These are phyloP conservation scores for Drosophila formosana DNA, from an alignment of 2,888 invertebrate genomes.

Conservation along the genomic window DNA sequence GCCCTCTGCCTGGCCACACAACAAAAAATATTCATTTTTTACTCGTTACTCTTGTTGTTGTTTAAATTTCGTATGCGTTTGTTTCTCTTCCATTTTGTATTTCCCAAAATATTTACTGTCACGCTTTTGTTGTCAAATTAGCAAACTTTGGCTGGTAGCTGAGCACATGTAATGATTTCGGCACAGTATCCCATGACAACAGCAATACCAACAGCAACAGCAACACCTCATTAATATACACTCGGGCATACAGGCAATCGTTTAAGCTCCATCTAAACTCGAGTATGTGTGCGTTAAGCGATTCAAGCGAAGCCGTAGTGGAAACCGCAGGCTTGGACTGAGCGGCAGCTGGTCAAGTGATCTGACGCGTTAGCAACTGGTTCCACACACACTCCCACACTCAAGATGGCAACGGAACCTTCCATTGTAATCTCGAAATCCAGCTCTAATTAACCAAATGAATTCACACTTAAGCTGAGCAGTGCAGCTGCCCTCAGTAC, in stretches of 20 bases:
- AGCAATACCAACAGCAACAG: constrained; percentile 13
- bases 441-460: constrained; percentile 75
- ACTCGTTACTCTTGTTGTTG: constrained; percentile 13
- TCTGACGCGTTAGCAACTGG: constrained; percentile 33
- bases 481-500: constrained; percentile 29
- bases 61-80: not conserved
- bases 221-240: constrained; percentile 41
- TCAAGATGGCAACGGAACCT: constrained; percentile 9
- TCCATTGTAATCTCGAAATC: constrained; percentile 51
- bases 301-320: constrained; percentile 31
- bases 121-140: constrained; percentile 58
- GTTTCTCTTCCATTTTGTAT: not conserved
- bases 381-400: constrained; percentile 18
- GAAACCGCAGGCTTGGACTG: constrained; percentile 49
- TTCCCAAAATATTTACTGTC: constrained; percentile 62
- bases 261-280: constrained; percentile 6
- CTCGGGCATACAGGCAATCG: constrained; percentile 7
- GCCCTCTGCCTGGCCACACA: constrained; percentile 52
- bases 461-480: constrained; percentile 69
- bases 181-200: constrained; percentile 38
- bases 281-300: constrained; percentile 8
- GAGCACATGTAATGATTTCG: constrained; percentile 48
- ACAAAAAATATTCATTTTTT: constrained; percentile 55
- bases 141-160: constrained; percentile 38
- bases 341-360: constrained; percentile 33